Base-by-base conservation (phyloP, 2,888 invertebrate genomes). In the Meteorus colon region DNA sequence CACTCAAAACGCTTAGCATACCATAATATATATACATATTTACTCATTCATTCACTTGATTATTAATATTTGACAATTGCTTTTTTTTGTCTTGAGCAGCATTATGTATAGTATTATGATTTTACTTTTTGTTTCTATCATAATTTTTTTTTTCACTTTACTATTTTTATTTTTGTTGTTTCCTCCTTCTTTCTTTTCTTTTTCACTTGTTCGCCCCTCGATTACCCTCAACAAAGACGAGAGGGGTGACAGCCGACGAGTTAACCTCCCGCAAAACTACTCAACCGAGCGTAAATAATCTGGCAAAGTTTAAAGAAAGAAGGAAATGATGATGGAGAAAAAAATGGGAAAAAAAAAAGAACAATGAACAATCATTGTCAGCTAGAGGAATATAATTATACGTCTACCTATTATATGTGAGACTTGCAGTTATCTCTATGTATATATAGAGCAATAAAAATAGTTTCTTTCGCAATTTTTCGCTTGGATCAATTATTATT, bases 1-100 rank as follows among this genome's bases (percentile, higher is more conserved):
- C 86, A 86, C 87, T 88, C 84, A 82, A 75, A 72, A 85, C 86
- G 87, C 85, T 88, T 86, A 88, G 83, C 79, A 66, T 82, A 82
- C 84, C 82, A 86, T 86, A 87, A 88, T 86, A 84, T 84, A 19
- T 55, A 55, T 19, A 24, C 8, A 55, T n/a, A 74, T n/a, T 66
- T 41, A 63, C 63, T 73, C 55, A 55, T 19, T 55, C 24, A 55
- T 8, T 67, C 62, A 24, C 12, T 31, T n/a, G 3, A 37, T 67
- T 41, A 67, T 37, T 75, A 45, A 48, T 27, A 51, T 71, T 67
- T 70, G 34, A 16, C 24, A n/a, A 34, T 51, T 73, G 72, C 76
- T 69, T 37, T 45, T 65, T 71, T 66, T 66, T 12, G n/a, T 51
- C 10, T 51, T 27, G 48, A 4, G 48, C 34, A 24, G 16, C 24